Evolutionary conservation across 2,797 vertebrate genomes (phyloP).

Genomic region (Schizothorax lantsangensis): DNA sequence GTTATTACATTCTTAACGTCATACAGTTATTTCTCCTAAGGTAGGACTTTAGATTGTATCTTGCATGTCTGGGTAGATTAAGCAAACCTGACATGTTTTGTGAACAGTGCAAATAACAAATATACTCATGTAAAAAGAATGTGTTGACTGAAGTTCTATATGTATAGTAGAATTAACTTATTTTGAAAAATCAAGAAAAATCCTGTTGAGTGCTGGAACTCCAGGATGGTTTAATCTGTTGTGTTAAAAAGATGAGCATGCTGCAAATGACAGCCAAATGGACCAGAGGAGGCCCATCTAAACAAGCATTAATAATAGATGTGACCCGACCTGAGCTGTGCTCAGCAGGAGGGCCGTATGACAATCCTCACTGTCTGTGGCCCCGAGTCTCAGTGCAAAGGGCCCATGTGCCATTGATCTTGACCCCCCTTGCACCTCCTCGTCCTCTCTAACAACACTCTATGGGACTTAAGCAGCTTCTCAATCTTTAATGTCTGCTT

Average conservation of each 20-base stretch:
- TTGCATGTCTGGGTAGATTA: constrained; percentile 10
- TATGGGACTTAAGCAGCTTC: constrained; percentile 76
- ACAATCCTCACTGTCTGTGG: constrained; percentile 70
- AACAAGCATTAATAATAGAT: constrained; percentile 79
- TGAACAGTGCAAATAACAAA: not conserved
- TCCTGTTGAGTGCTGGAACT: constrained; percentile 10
- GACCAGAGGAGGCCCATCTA: constrained; percentile 60
- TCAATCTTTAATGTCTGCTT: constrained; percentile 80
- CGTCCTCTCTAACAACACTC: constrained; percentile 64
- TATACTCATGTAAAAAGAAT: not conserved
- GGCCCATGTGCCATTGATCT: constrained; percentile 69
- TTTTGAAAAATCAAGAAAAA: not conserved
- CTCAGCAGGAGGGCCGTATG: constrained; percentile 69
- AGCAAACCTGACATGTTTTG: constrained; percentile 11
- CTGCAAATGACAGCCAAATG: constrained; percentile 62
- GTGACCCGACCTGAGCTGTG: constrained; percentile 62
- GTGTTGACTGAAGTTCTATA: not conserved
- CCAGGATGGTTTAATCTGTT: constrained; percentile 1
- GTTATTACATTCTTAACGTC: constrained; percentile 31
- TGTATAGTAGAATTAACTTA: not conserved
- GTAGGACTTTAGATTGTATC: constrained; percentile 4
- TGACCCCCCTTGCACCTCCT: constrained; percentile 52
- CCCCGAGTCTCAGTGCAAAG: constrained; percentile 66
- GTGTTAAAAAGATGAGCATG: constrained; percentile 64
- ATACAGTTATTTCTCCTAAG: constrained; percentile 25